Conservation (phyloP, 2,797 vertebrate species). For the Bradypodion pumilum region DNA sequence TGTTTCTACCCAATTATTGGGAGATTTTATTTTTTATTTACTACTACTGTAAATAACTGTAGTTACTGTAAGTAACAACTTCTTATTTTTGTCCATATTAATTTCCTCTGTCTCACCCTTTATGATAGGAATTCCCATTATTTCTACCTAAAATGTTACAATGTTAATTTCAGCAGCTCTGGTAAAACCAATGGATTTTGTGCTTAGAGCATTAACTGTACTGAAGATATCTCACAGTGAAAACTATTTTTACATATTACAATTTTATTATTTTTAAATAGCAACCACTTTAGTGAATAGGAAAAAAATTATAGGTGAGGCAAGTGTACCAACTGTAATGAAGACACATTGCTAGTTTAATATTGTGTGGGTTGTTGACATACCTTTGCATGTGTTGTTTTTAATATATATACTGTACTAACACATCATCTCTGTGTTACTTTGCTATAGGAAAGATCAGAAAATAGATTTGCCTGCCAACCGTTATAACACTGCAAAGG, state of each 20-base stretch:
- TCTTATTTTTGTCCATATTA: too few species aligned
- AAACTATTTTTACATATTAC: not conserved
- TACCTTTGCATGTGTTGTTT: not conserved
- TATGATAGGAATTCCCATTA: too few species aligned
- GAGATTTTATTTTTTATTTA: not conserved
- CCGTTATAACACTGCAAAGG: not conserved
- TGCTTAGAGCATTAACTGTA: not conserved
- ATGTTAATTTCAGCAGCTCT: not conserved
- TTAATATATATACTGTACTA: not conserved
- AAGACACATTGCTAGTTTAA: not conserved
- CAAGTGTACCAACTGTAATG: too few species aligned
- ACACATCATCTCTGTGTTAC: too few species aligned
- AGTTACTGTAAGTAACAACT: too few species aligned
- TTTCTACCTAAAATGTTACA: not conserved
- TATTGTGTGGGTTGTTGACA: not conserved
- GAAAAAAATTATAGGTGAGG: not conserved
- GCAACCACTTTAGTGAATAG: not conserved
- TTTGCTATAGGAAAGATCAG: not conserved
- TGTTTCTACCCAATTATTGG: not conserved
- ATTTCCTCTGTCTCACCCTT: too few species aligned
- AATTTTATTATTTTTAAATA: not conserved
- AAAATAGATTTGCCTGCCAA: not conserved
- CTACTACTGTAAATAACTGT: too few species aligned
- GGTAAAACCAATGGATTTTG: too few species aligned
- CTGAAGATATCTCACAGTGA: not conserved